Evolutionary conservation across 2,113 vertebrate genomes (phyloP).

Genomic region (Dipodomys ordii): DNA sequence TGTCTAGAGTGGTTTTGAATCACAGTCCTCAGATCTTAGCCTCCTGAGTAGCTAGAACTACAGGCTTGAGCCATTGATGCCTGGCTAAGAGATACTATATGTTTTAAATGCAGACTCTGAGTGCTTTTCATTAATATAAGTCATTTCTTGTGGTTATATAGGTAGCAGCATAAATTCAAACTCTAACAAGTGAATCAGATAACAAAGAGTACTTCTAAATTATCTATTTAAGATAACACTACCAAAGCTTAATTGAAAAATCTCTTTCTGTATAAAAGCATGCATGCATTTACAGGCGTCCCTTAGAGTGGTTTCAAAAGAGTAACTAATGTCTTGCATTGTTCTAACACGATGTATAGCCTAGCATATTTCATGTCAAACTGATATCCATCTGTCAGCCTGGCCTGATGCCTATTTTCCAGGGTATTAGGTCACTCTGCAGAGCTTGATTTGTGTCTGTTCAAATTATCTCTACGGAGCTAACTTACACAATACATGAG

Average conservation of each 20-base stretch:
- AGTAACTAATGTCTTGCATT: conserved; percentile 69
- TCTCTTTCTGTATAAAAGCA: conserved; percentile 30
- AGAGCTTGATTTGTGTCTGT: conserved; percentile 71
- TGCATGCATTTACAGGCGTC: conserved; percentile 55
- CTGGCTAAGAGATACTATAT: too few relatives aligned
- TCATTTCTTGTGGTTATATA: conserved; percentile 20
- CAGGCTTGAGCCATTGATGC: too few relatives aligned
- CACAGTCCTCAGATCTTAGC: too few relatives aligned
- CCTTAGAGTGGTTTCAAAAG: conserved; percentile 74
- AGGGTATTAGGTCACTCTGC: conserved; percentile 72
- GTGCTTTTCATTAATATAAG: conserved; percentile 54
- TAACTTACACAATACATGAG: background rate
- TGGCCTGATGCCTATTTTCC: conserved; percentile 81
- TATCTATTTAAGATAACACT: conserved; percentile 30
- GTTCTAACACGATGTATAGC: conserved; percentile 45
- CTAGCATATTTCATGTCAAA: conserved; percentile 76
- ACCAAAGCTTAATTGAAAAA: conserved; percentile 42
- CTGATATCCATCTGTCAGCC: conserved; percentile 83
- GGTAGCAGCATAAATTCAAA: background rate
- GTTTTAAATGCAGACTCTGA: conserved; percentile 75
- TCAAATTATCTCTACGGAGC: conserved; percentile 70
- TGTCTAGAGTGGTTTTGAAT: too few relatives aligned
- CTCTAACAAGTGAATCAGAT: conserved; percentile 30
- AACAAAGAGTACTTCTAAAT: conserved; percentile 52
- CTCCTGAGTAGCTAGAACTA: too few relatives aligned